Evolutionary conservation across 2,888 invertebrate species (phyloP).

Genomic region (Lycaena phlaeas): DNA sequence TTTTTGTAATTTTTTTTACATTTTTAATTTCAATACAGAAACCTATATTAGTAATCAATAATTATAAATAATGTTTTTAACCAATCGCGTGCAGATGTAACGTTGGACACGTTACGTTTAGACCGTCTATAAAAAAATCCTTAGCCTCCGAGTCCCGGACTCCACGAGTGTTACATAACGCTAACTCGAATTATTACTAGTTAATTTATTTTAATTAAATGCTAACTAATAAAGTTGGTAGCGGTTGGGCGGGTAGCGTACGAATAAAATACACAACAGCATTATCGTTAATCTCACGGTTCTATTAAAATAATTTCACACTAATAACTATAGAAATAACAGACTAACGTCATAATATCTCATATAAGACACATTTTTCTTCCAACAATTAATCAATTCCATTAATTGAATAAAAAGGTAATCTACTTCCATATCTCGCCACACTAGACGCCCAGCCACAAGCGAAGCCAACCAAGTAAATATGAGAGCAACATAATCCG

Average conservation of each 20-base stretch:
- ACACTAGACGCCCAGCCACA: not conserved
- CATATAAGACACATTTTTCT: too few relatives aligned
- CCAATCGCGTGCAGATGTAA: constrained; percentile 25
- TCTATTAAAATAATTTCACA: too few relatives aligned
- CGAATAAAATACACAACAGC: too few relatives aligned
- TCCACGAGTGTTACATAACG: constrained; percentile 6
- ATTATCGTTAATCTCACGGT: too few relatives aligned
- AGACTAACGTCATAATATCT: too few relatives aligned
- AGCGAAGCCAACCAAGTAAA: constrained; percentile 9
- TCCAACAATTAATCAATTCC: not conserved
- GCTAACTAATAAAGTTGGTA: constrained; percentile 9
- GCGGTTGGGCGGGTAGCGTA: not conserved
- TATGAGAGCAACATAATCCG: constrained; percentile 10
- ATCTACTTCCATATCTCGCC: not conserved
- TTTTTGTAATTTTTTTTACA: constrained; percentile 35
- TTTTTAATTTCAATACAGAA: constrained; percentile 46
- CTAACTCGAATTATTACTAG: constrained; percentile 9
- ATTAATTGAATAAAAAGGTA: not conserved
- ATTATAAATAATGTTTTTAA: constrained; percentile 38
- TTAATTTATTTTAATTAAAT: constrained; percentile 11
- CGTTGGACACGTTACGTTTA: constrained; percentile 13
- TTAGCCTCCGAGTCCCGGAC: constrained; percentile 4
- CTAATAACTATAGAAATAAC: too few relatives aligned
- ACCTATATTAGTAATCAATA: constrained; percentile 49
- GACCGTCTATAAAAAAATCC: constrained; percentile 16